A percentile compares a stretch with the other conserved stretches of the same genome.
phyloP scores from a whole-genome alignment of 2,888 invertebrate species.

The Diloba caeruleocephala region DNA sequence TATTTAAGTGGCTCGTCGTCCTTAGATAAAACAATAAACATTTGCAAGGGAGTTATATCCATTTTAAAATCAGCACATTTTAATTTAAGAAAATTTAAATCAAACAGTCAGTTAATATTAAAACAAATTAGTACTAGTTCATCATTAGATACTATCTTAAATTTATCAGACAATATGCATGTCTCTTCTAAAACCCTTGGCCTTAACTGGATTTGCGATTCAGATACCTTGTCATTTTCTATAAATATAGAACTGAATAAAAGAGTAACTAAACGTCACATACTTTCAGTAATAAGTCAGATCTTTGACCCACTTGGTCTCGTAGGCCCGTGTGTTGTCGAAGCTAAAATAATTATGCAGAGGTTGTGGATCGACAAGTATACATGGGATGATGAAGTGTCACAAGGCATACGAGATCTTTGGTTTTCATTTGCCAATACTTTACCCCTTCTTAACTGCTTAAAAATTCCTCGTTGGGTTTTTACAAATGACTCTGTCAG shows the following conservation, averaged over 20 bases:
- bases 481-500: not conserved
- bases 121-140: slow-evolving; percentile 1
- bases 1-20: not conserved
- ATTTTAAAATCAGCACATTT: not conserved
- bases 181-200: slow-evolving; percentile 52
- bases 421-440: not conserved
- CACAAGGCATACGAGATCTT: slow-evolving; percentile 9
- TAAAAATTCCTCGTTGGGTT: no score
- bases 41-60: not conserved
- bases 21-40: not conserved
- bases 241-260: slow-evolving; percentile 27
- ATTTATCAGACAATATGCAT: no score
- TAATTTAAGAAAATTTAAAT: no score
- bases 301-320: slow-evolving; percentile 47
- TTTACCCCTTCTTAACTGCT: not conserved
- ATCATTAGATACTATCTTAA: not conserved
- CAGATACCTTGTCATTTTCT: slow-evolving; percentile 45
- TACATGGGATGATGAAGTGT: slow-evolving; percentile 44
- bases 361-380: slow-evolving; percentile 40
- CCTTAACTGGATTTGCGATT: slow-evolving; percentile 42
- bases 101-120: not conserved
- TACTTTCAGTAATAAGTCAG: slow-evolving; percentile 37
- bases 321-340: slow-evolving; percentile 40
- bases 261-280: slow-evolving; percentile 50
- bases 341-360: slow-evolving; percentile 49